Percentiles rank a stretch among this genome's conserved stretches.
Evolutionary conservation across 1,140 invertebrate genomes (phyloP).

Genomic region (Leptinotarsa texana): DNA sequence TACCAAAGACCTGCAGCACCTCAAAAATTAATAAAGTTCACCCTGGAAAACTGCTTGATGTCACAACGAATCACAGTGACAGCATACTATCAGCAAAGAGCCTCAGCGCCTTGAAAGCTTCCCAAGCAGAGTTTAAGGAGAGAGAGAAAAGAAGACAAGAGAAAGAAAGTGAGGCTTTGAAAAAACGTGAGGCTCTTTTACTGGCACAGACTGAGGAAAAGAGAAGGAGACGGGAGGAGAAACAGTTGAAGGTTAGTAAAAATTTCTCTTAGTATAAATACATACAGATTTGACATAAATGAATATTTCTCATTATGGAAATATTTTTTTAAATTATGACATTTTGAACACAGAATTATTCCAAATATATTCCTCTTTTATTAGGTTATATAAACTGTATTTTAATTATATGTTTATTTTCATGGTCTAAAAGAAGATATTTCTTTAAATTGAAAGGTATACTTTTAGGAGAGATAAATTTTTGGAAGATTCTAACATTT

Average conservation of each 20-base stretch:
- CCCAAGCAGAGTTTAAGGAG: conserved; percentile 35
- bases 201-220: conserved; percentile 58
- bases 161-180: conserved; percentile 54
- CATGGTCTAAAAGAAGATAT: too few species aligned
- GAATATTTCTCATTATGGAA: too few species aligned
- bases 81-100: conserved; percentile 20
- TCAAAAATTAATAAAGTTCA: conserved; percentile 23
- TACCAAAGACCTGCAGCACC: conserved; percentile 34
- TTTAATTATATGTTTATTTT: too few species aligned
- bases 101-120: conserved; percentile 25
- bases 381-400: too few species aligned
- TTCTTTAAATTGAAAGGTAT: too few species aligned
- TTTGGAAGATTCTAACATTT: too few species aligned
- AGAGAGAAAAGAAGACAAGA: conserved; percentile 34
- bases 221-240: conserved; percentile 62
- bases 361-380: too few species aligned
- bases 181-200: conserved; percentile 50
- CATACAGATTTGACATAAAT: too few species aligned
- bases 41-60: not conserved
- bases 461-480: too few species aligned
- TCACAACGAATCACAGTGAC: conserved; percentile 21
- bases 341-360: too few species aligned
- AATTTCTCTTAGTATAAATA: not conserved
- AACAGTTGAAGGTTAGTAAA: conserved; percentile 56
- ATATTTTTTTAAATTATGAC: too few species aligned